Evolutionary conservation across 2,113 vertebrate species (phyloP).

Genomic region (Tinamus guttatus): DNA sequence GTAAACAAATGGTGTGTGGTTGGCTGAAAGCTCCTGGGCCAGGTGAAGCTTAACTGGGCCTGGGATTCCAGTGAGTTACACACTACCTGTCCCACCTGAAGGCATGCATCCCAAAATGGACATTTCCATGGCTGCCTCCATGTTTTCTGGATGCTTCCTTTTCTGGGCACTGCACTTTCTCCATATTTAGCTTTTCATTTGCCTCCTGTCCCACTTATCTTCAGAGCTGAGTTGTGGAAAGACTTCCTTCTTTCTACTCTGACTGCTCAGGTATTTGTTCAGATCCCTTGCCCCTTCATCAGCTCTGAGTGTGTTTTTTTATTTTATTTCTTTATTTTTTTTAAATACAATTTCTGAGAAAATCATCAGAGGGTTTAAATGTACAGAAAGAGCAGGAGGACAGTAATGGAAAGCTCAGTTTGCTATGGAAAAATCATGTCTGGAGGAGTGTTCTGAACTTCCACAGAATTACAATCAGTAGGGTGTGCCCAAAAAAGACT

Average conservation of each 20-base stretch:
- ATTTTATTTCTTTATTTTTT: not conserved
- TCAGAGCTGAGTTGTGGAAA: not conserved
- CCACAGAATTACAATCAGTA: not conserved
- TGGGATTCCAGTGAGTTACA: slow-evolving; percentile 17
- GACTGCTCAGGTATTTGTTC: not conserved
- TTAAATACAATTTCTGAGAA: not conserved
- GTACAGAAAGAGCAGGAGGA: not conserved
- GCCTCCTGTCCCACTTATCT: not conserved
- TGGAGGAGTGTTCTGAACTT: not conserved
- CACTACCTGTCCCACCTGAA: slow-evolving; percentile 2
- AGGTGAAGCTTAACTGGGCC: not conserved
- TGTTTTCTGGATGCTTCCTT: slow-evolving; percentile 10
- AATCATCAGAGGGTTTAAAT: not conserved
- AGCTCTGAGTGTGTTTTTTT: not conserved
- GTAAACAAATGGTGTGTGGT: not conserved
- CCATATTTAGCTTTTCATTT: not conserved
- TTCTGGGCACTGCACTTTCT: slow-evolving; percentile 30
- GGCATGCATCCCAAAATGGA: not conserved
- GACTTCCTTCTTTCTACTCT: slow-evolving; percentile 30
- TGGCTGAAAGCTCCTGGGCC: not conserved
- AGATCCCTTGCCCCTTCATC: not conserved
- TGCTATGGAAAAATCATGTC: not conserved
- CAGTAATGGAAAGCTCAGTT: not conserved
- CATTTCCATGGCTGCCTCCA: slow-evolving; percentile 2
- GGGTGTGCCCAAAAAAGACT: not conserved